Base-by-base conservation (phyloP, 2,113 vertebrate genomes). In the Lagopus leucura region DNA sequence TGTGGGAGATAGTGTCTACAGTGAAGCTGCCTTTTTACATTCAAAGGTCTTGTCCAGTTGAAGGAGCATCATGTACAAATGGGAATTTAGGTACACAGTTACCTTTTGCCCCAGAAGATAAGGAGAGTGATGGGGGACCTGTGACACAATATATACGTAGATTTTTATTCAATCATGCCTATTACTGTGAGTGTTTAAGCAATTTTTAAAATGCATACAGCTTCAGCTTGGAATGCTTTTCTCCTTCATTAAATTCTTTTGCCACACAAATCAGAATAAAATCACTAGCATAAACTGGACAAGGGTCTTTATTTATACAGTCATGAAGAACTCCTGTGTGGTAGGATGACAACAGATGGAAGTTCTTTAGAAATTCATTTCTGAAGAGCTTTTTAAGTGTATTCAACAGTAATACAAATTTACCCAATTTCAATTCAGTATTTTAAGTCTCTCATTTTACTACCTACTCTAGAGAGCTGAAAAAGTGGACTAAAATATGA, bases 1-100 rank as follows among this genome's bases (percentile, higher is more conserved):
- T 77, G 61, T 94, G 95, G 92, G 82, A 95, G 86, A 88, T 66
- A 81, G 75, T 70, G 47, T 86, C 82, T 93, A n/a, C 36, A 66
- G 63, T 65, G 73, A 91, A 12, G 52, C 70, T 94, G 82, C 48
- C 76, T 94, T 95, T 94, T 93, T 90, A 94, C 80, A 94, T 95
- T 91, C 80, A 88, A 66, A 94, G 93, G 95, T 94, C 91, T 73
- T 79, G 91, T 95, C 88, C 90, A 86, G 93, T 82, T 90, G 76
- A 86, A 66, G 90, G 57, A 75, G 73, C 73, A 95, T 75, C 77
- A 65, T 54, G 90, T 86, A 90, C 93, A 94, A 88, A 72, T 84
- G 93, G 95, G 90, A 94, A 86, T 92, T 94, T 73, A 75, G 70
- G 79, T 92, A 91, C 82, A 89, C 34, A 72, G 91, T 88, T 92